Evolutionary conservation across 2,797 vertebrate genomes (phyloP), one percentile per base, ranked within the genome.

Genomic region (Gephyroberyx darwinii): DNA sequence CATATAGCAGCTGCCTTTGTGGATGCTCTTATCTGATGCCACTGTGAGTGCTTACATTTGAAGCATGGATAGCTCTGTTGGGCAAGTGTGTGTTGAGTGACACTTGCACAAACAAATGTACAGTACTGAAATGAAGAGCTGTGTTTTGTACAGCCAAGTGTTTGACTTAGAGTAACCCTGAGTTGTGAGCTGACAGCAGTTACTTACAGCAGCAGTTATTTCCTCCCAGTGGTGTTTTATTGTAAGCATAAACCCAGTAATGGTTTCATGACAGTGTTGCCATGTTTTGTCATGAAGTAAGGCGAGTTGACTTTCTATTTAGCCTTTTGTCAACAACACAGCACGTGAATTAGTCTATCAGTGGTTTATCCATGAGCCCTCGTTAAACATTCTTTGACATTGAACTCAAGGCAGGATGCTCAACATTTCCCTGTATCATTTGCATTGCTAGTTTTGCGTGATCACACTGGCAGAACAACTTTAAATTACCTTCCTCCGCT

Each of bases 361-460:
- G 13, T 7, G 20, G 8, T 20, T 33, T 26, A 26, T 26, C 2
- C 3, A 51, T 47, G 8, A 45, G 13, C 8, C 13, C n/a, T 72
- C 12, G 54, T 0, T 75, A 48, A 66, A 62, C 43, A 54, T n/a
- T 58, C 30, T 39, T 45, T 64, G 33, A 35, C 43, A 31, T 37
- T 45, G 35, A 7, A 57, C 43, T 9, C 31, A 33, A 17, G 45
- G 41, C 12, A 19, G 8, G 19, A 39, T 69, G 26, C 33, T 45
- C 5, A 45, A 22, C 60, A 20, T 54, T 31, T 35, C 51, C 69
- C 62, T 77, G 62, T 47, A 51, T 77, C 8, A 66, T 87, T 86
- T 82, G 47, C 75, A 75, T 86, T 65, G 68, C 72, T 78, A 37
- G 5, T 17, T 59, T 62, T 65, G 0, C 22, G 20, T 69, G n/a